Conservation (phyloP, 2,888 invertebrate genomes). For the Synergus japonicus region DNA sequence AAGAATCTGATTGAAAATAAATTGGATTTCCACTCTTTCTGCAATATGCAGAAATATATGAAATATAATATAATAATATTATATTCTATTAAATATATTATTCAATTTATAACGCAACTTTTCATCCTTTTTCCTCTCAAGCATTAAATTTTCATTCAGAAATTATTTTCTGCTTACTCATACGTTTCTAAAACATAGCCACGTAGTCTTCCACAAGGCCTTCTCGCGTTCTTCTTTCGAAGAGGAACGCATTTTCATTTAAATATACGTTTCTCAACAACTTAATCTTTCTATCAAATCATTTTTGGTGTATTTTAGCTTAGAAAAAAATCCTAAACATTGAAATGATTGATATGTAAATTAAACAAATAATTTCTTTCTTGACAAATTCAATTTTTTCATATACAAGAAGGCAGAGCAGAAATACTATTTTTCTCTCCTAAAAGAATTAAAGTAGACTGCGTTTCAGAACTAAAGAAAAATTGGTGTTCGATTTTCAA, state of each 20-base stretch:
- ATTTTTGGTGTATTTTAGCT: too few relatives aligned
- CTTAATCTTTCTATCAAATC: background rate
- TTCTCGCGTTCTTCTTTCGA: background rate
- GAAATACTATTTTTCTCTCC: too few relatives aligned
- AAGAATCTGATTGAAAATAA: background rate
- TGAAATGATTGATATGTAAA: too few relatives aligned
- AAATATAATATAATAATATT: too few relatives aligned
- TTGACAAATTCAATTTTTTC: too few relatives aligned
- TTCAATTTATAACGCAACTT: background rate
- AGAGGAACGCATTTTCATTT: background rate
- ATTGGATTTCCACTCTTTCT: background rate
- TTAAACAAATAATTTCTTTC: too few relatives aligned
- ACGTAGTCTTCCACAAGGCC: background rate
- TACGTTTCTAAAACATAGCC: conserved; percentile 4
- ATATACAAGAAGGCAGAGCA: too few relatives aligned
- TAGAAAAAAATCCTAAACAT: too few relatives aligned
- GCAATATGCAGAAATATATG: background rate
- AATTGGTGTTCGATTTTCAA: too few relatives aligned
- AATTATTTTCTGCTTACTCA: background rate
- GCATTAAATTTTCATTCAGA: conserved; percentile 4
- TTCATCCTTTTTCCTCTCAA: background rate
- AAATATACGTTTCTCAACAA: background rate
- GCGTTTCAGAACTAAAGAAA: too few relatives aligned
- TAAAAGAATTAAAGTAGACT: too few relatives aligned
- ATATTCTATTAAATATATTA: background rate